Evolutionary conservation across 2,888 invertebrate species (phyloP), one percentile per base, ranked within the genome.

Genomic region (Ramazzottius varieornatus): DNA sequence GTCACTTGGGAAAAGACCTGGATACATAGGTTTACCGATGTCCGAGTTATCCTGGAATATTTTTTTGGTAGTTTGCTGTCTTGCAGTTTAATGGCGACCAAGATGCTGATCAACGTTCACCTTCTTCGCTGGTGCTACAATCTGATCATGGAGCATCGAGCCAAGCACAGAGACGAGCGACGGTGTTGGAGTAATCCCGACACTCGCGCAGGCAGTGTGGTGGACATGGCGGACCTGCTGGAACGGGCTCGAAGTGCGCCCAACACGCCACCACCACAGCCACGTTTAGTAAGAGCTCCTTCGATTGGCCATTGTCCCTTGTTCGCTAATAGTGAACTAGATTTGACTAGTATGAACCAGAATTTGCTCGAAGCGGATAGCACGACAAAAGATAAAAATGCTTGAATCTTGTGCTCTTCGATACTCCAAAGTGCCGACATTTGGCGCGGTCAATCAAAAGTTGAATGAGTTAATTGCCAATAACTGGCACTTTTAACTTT

Each of bases 21-120:
- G n/a, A n/a, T n/a, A n/a, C n/a, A n/a, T n/a, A n/a, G n/a, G n/a
- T n/a, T n/a, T n/a, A n/a, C n/a, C n/a, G n/a, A n/a, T n/a, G n/a
- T n/a, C n/a, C n/a, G n/a, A n/a, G n/a, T n/a, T n/a, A n/a, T n/a
- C n/a, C 8, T 40, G 40, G 20, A 40, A 40, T 13, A 2, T 92
- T 86, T 74, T 73, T 87, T 1, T 86, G 76, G 77, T 77, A 70
- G 68, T 73, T 29, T 54, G 20, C 4, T 54, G 29, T 54, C 4
- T 16, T 29, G 20, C 54, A 54, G 54, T 54, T 29, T 54, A 24
- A 16, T 54, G 54, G 29, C 54, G 20, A 54, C 54, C 4, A 54
- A 54, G 29, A 16, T 54, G 20, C 54, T 54, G 29, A 54, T 54
- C 54, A 54, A 54, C 54, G 20, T 54, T 4, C 54, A 29, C 29